These are phyloP conservation scores for Atherinosoma microstoma DNA, from an alignment of 2,797 vertebrate species.

Conservation along the genomic window DNA sequence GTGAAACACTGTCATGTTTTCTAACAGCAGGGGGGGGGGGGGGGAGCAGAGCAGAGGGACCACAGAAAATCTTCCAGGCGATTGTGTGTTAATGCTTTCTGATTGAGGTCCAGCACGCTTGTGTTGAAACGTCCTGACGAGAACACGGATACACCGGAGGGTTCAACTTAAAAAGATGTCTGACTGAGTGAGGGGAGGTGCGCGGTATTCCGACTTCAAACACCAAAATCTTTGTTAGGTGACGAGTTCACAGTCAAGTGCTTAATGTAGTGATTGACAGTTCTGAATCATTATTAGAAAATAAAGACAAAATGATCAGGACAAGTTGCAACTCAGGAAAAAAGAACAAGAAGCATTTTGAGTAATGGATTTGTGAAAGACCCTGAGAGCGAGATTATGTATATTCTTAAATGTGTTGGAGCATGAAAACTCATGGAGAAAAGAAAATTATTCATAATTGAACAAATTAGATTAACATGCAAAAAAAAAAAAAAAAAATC, in stretches of 20 bases:
- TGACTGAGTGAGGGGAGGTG: neutral
- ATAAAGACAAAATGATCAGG: slow-evolving; percentile 59
- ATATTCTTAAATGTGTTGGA: slow-evolving; percentile 44
- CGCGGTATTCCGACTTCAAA: neutral
- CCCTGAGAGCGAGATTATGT: slow-evolving; percentile 92
- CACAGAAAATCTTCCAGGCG: slow-evolving; percentile 13
- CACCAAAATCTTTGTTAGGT: slow-evolving; percentile 20
- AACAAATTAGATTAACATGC: slow-evolving; percentile 95
- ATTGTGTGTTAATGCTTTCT: slow-evolving; percentile 69
- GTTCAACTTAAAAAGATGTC: slow-evolving; percentile 24
- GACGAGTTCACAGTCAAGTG: slow-evolving; percentile 92
- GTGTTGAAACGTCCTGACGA: slow-evolving; percentile 34
- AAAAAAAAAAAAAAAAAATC: slow-evolving; percentile 79
- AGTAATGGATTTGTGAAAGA: slow-evolving; percentile 86
- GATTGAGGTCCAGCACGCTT: slow-evolving; percentile 56
- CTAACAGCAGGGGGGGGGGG: slow-evolving; percentile 23
- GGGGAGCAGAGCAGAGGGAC: slow-evolving; percentile 3
- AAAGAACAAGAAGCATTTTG: slow-evolving; percentile 67
- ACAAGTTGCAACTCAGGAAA: slow-evolving; percentile 88
- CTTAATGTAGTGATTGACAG: slow-evolving; percentile 96
- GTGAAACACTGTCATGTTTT: slow-evolving; percentile 86
- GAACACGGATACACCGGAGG: slow-evolving; percentile 14
- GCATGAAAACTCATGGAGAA: slow-evolving; percentile 67
- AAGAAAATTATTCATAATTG: slow-evolving; percentile 82
- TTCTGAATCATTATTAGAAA: slow-evolving; percentile 68